Evolutionary conservation across 2,797 vertebrate genomes (phyloP), one percentile per base, ranked within the genome.

Genomic region (Pyrocephalus nanus): DNA sequence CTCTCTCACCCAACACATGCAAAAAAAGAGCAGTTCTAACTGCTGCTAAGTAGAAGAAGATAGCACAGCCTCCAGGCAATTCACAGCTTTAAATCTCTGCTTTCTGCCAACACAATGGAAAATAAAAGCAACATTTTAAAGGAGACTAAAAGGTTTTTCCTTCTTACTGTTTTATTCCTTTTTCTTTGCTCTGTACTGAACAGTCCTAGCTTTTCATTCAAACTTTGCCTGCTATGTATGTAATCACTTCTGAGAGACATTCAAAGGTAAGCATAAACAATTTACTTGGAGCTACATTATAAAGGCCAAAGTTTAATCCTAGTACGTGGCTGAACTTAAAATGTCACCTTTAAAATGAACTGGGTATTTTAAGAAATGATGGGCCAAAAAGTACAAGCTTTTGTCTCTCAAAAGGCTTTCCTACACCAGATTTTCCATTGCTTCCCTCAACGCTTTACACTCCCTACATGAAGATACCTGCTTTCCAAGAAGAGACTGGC

Each of bases 11-110:
- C 71, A 95, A 93, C 13, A 40, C 38, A 88, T 18, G 47, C n/a
- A 50, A 92, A 96, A 95, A 92, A 54, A 69, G 66, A 89, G 40
- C 83, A 94, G 86, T 76, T 97, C 87, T 88, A 96, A 92, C 91
- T 92, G 89, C 89, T 94, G 86, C 83, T 93, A 95, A 95, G 78
- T 81, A 96, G 84, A 93, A 53, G 89, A 93, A 96, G 86, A 96
- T 70, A 95, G 93, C 88, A 95, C 74, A 95, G 94, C 94, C 96
- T 92, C 94, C 84, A 97, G 94, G 96, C 96, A 96, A 96, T 95
- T 95, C 93, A 94, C 94, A 94, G 92, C 62, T 96, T 91, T 92
- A 96, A 97, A 94, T 96, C 90, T 85, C 95, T 77, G 78, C 62
- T 95, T 93, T 96, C 91, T 88, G 74, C 60, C 67, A 90, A 61